Conservation (phyloP, 2,113 vertebrate genomes). For the Tychaedon coryphoeus region DNA sequence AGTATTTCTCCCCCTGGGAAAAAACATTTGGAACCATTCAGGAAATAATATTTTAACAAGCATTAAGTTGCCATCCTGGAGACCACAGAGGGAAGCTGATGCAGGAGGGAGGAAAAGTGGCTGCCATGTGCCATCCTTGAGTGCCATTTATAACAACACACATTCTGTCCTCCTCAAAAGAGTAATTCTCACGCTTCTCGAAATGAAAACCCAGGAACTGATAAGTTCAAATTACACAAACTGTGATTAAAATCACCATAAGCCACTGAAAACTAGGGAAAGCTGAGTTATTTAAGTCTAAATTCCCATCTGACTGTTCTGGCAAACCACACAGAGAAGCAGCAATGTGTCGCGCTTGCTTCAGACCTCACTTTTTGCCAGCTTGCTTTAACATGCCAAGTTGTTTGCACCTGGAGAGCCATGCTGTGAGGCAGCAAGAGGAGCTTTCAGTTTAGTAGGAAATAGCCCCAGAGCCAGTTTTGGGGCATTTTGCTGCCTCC, state of each 20-base stretch:
- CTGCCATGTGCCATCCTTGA: fast-evolving
- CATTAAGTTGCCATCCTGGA: neutral
- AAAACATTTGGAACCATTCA: neutral
- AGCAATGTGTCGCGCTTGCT: fast-evolving
- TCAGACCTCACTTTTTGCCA: neutral
- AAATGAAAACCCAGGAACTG: neutral
- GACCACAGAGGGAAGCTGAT: neutral
- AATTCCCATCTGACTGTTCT: neutral
- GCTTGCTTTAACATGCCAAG: neutral
- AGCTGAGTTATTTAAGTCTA: neutral
- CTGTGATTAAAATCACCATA: neutral
- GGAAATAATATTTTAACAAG: constrained; percentile 18
- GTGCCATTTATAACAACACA: neutral
- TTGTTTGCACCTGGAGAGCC: neutral
- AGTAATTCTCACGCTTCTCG: neutral
- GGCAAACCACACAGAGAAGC: neutral
- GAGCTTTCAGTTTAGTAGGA: neutral
- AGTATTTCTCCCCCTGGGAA: neutral
- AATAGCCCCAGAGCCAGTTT: neutral
- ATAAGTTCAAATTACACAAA: neutral
- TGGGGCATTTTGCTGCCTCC: neutral
- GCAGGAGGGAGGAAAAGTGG: neutral
- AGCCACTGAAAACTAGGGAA: neutral
- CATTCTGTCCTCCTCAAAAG: neutral
- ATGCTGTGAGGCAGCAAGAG: fast-evolving